Conservation (phyloP, 2,797 vertebrate genomes). For the Setipinna tenuifilis region DNA sequence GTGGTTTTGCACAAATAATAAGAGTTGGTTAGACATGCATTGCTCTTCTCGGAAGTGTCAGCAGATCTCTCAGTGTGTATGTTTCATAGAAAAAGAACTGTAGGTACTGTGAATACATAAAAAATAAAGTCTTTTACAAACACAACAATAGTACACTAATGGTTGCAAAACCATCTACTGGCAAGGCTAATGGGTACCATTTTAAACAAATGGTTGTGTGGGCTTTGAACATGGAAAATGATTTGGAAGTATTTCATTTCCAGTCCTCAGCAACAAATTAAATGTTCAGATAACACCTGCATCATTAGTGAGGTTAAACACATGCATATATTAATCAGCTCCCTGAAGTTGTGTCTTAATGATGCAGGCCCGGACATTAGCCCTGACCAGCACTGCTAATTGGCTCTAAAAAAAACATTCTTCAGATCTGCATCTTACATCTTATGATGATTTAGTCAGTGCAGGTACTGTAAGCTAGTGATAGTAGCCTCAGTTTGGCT, state of each 20-base stretch:
- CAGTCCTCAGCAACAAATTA: constrained; percentile 17
- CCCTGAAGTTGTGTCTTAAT: constrained; percentile 11
- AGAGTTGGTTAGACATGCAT: not conserved
- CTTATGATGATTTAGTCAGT: constrained; percentile 9
- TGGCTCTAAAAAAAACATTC: not conserved
- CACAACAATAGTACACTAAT: not conserved
- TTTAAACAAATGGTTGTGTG: not conserved
- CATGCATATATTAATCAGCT: not conserved
- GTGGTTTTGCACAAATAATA: not conserved
- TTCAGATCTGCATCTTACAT: constrained; percentile 7
- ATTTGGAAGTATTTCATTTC: not conserved
- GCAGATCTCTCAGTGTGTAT: not conserved
- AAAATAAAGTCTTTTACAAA: not conserved
- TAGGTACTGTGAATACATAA: not conserved
- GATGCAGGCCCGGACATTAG: not conserved
- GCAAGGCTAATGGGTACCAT: not conserved
- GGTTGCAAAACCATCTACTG: not conserved
- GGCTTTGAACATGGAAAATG: not conserved
- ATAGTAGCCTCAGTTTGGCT: not conserved
- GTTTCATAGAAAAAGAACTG: not conserved
- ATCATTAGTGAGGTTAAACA: constrained; percentile 15
- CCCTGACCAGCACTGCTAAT: not conserved
- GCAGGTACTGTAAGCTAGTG: not conserved
- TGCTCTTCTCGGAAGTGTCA: not conserved
- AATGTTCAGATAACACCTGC: constrained; percentile 3